phyloP scores from a whole-genome alignment of 2,113 vertebrate species.

The Ammodytes dubius region DNA sequence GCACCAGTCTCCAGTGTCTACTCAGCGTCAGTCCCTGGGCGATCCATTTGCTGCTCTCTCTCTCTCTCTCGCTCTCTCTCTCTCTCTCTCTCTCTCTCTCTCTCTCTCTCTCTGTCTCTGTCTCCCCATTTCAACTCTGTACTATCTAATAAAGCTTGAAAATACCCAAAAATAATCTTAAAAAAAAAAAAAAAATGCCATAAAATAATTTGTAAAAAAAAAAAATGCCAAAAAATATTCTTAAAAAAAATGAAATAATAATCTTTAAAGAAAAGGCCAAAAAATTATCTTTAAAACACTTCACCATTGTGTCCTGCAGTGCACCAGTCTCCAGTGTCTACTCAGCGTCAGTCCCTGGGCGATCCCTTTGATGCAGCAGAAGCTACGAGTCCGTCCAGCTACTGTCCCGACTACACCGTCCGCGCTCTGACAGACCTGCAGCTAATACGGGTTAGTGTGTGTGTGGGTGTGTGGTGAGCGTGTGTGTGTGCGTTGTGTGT shows the following conservation, averaged over 20 bases:
- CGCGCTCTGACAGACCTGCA: conserved; percentile 93
- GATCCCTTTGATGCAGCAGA: conserved; percentile 86
- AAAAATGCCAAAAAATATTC: no score
- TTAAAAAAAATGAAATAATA: no score
- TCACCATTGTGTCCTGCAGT: conserved; percentile 70
- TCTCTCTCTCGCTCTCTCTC: no score
- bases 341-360: conserved; percentile 78
- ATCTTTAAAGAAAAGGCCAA: no score
- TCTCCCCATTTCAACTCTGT: no score
- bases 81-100: no score
- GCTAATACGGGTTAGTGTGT: conserved; percentile 85
- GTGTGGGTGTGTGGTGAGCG: conserved; percentile 13
- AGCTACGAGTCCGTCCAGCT: conserved; percentile 82
- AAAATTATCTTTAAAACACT: no score
- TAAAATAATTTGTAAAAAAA: no score
- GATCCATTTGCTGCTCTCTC: conserved; percentile 81
- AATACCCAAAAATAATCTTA: no score
- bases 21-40: conserved; percentile 78
- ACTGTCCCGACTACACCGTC: conserved; percentile 95
- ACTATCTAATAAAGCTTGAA: no score
- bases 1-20: conserved; percentile 90
- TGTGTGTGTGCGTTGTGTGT: conserved; percentile 6
- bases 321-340: conserved; percentile 90
- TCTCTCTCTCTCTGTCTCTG: no score
- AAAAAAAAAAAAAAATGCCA: no score